Base-by-base conservation (phyloP, 2,113 vertebrate species). In the Forbesichthys papilliferus region DNA sequence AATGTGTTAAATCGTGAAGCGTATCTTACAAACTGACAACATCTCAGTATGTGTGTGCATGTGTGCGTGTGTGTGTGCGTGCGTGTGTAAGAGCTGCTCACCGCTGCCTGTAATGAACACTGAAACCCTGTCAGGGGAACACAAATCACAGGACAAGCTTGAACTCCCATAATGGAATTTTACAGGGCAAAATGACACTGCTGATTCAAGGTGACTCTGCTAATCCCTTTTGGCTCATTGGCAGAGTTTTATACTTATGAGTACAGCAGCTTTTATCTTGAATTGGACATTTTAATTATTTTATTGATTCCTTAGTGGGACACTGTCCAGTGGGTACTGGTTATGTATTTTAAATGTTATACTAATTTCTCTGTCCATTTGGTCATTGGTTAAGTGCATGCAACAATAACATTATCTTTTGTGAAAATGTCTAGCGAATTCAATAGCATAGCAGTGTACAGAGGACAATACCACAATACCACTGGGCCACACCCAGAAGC, bases 111-210 rank as follows among this genome's bases (percentile, higher is more conserved):
- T 90, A 89, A 90, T 91, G 87, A 89, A 87, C 81, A 80, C 69
- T 90, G 86, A 91, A 88, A 86, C 73, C 82, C 82, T 87, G 87
- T 89, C 90, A 88, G 74, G 85, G 84, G 87, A 80, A 85, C 78
- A 88, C 86, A 89, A 89, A 90, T 90, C 89, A 89, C 79, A 72
- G 78, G 69, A 52, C 84, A 67, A 57, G 79, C 79, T 84, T 81
- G 74, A 69, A 83, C 80, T 84, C 76, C 79, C 79, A 86, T 90
- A 88, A 91, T 87, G 79, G 81, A 84, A 83, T 90, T 90, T 90
- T 86, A 87, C 85, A 76, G 66, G 66, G 71, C 74, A 86, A 86
- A 84, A 87, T 75, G 80, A 88, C 80, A 79, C 64, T 64, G 49
- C 83, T 84, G 79, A 88, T 87, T 85, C 86, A 91, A 90, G 86